Conservation (phyloP, 2,888 invertebrate genomes). For the Mactromeris polynyma region DNA sequence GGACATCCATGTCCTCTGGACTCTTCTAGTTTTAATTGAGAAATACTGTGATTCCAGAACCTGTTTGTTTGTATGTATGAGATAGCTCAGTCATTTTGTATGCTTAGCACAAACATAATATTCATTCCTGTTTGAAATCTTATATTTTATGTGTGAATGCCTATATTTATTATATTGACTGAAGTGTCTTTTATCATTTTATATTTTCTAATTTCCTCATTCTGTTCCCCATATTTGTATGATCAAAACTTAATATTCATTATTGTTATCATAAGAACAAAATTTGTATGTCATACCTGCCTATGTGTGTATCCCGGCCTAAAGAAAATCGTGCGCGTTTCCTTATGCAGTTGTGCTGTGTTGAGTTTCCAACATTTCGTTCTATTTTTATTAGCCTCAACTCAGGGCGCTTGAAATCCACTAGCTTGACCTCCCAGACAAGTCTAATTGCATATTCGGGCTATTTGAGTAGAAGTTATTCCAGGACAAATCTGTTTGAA, state of each 20-base stretch:
- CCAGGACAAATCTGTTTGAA: no score
- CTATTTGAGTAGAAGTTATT: no score
- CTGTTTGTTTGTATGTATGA: not conserved
- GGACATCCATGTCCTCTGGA: no score
- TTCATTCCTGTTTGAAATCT: not conserved
- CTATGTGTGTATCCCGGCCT: slow-evolving; percentile 13
- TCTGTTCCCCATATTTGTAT: not conserved
- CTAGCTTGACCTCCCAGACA: not conserved
- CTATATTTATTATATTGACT: not conserved
- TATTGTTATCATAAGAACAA: slow-evolving; percentile 4
- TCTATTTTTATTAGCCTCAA: not conserved
- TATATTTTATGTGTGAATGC: slow-evolving; percentile 5
- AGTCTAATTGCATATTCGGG: no score
- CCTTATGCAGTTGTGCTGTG: not conserved
- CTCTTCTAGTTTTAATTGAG: not conserved
- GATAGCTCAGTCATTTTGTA: not conserved
- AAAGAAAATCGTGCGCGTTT: not conserved
- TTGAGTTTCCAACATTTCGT: not conserved
- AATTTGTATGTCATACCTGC: not conserved
- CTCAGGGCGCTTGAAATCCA: not conserved
- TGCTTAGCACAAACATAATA: not conserved
- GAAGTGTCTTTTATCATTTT: slow-evolving; percentile 17
- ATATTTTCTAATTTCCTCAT: not conserved
- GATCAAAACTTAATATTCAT: slow-evolving; percentile 9
- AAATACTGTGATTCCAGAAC: not conserved